Evolutionary conservation across 2,888 invertebrate genomes (phyloP), one percentile per base, ranked within the genome.

Genomic region (Leptinotarsa peninsularis): DNA sequence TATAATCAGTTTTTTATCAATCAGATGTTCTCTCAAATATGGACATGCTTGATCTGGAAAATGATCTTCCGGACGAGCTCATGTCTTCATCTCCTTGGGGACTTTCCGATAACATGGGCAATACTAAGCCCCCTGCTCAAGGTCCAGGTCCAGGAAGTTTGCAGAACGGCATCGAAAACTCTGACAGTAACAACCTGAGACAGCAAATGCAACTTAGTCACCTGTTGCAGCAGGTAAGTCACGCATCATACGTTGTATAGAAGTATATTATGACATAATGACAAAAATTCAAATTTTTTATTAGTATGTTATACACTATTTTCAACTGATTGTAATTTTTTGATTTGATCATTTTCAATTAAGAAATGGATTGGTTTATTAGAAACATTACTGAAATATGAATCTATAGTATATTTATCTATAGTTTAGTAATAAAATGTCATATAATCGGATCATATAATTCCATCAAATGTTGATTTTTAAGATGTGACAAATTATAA

Each of bases 61-160:
- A 96, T 89, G 95, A 96, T 89, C 92, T 97, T 84, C 97, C 97
- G 66, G 96, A 97, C 90, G 97, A 97, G 89, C 90, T 97, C 82
- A 94, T 96, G 89, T 91, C 92, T 72, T 92, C 93, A 75, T 85
- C 87, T 66, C 92, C 93, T 83, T 95, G 95, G 95, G 93, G 93
- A 78, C 88, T 91, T 56, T 76, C 83, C 2, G 84, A 84, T 71
- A 83, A 83, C 70, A 83, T 83, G 78, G 86, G 88, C 80, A 88
- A 86, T 77, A 90, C 92, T 75, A 95, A 94, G 88, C 94, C 95
- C 80, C 94, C 95, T 43, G 95, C 94, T 33, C 95, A 95, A 84
- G 95, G 95, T 49, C 95, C 95, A 13, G 95, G 95, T 43, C 95
- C 94, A 72, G 94, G 94, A 82, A 91, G 90, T 74, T 91, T 91